Percentiles rank a stretch among this genome's conserved stretches.
Conservation (phyloP, 30 jellyfish, hydroid and myxozoan species). For the Aurelia aurita complex sp. Pacific region DNA sequence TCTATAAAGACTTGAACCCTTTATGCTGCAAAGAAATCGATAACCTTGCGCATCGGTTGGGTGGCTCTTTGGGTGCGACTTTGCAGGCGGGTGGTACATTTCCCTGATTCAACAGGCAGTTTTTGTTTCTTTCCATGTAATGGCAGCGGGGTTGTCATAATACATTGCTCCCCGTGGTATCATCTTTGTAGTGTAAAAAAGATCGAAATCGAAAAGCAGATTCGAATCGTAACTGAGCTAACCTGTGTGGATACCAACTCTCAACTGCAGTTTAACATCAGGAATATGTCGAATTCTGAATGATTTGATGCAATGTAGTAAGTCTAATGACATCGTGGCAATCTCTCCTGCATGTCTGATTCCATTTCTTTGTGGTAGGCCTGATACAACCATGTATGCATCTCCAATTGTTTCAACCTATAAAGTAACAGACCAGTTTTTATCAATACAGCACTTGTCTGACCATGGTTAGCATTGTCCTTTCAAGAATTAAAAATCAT, state of each 20-base stretch:
- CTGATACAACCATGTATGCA: conserved; percentile 98
- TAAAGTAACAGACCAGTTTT: background rate
- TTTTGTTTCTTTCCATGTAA: no score
- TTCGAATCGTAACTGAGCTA: background rate
- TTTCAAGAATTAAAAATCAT: no score
- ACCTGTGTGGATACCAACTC: conserved; percentile 98
- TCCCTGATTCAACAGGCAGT: no score
- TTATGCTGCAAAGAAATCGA: no score
- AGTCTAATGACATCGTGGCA: conserved; percentile 96
- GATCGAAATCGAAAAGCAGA: background rate
- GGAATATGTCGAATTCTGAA: conserved; percentile 88
- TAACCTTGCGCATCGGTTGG: no score
- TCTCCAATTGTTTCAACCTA: conserved; percentile 98
- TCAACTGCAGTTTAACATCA: conserved; percentile 70
- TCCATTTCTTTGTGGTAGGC: conserved; percentile 91
- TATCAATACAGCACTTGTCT: no score
- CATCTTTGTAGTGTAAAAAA: background rate
- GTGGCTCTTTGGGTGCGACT: no score
- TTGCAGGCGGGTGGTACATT: no score
- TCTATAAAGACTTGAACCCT: no score
- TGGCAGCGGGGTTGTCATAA: no score
- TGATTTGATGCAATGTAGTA: conserved; percentile 77
- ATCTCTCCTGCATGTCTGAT: conserved; percentile 95
- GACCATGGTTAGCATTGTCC: no score
- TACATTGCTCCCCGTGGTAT: no score